phyloP scores from a whole-genome alignment of 2,797 vertebrate genomes.

The Muraenolepis orangiensis region DNA sequence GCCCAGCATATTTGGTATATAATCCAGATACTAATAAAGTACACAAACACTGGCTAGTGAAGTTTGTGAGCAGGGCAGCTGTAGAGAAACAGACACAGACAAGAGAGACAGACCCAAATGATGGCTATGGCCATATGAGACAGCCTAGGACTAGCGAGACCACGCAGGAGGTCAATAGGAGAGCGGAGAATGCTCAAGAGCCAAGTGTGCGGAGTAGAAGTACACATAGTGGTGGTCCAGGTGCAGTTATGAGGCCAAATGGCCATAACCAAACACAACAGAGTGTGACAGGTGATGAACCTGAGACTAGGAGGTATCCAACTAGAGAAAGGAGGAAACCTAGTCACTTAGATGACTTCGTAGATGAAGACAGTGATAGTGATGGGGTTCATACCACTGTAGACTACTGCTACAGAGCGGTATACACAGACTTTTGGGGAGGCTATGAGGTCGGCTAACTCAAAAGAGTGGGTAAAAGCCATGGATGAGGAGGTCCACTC shows the following conservation, averaged over 20 bases:
- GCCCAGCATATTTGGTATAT: no score
- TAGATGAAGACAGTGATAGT: slow-evolving; percentile 3
- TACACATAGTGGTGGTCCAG: slow-evolving; percentile 10
- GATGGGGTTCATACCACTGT: slow-evolving; percentile 9
- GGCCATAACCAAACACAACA: slow-evolving; percentile 13
- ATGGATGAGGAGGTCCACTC: no score
- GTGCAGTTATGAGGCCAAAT: neutral
- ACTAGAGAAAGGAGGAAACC: slow-evolving; percentile 14
- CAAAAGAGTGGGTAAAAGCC: slow-evolving; percentile 19
- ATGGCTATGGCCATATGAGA: slow-evolving; percentile 6
- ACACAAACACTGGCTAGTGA: slow-evolving; percentile 7
- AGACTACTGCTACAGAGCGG: slow-evolving; percentile 17
- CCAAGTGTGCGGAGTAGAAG: slow-evolving; percentile 11
- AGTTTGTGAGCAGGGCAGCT: slow-evolving; percentile 2
- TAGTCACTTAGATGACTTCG: slow-evolving; percentile 7
- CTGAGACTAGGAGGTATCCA: slow-evolving; percentile 12
- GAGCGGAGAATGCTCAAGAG: slow-evolving; percentile 2
- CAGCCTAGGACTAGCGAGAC: neutral
- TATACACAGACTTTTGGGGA: slow-evolving; percentile 2
- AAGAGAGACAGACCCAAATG: neutral
- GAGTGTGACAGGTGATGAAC: slow-evolving; percentile 14
- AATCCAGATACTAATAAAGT: slow-evolving; percentile 9
- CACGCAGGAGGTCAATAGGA: slow-evolving; percentile 6
- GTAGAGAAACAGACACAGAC: slow-evolving; percentile 15
- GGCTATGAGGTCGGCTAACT: slow-evolving; percentile 16